Evolutionary conservation across 2,888 invertebrate genomes (phyloP).

Genomic region (Harmothoe impar): DNA sequence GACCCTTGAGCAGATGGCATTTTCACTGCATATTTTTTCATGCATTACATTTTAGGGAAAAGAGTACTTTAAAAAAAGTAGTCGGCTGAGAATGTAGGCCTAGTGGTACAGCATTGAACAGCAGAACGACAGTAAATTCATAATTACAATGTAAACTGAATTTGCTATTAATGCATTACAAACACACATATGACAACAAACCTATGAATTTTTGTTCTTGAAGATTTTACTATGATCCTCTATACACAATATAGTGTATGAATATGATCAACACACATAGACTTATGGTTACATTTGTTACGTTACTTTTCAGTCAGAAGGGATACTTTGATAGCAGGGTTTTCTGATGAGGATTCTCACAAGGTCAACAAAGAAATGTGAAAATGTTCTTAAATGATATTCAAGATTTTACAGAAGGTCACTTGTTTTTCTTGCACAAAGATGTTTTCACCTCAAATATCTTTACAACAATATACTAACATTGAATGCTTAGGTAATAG

Average conservation of each 20-base stretch:
- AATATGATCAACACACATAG: no score
- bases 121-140: no score
- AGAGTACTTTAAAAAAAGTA: not conserved
- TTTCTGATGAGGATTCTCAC: not conserved
- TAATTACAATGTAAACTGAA: no score
- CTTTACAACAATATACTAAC: not conserved
- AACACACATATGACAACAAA: not conserved
- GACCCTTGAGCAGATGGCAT: not conserved
- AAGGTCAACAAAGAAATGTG: not conserved
- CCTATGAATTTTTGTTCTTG: not conserved
- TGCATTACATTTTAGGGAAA: not conserved
- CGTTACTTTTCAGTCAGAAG: no score
- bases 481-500: not conserved
- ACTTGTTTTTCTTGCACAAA: conserved; percentile 42
- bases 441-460: conserved; percentile 29
- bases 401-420: not conserved
- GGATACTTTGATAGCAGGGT: not conserved
- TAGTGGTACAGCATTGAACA: not conserved
- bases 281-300: no score
- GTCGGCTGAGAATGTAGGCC: not conserved
- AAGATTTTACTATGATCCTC: no score
- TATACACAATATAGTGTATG: no score
- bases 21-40: conserved; percentile 30
- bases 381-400: not conserved
- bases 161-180: not conserved